These are phyloP conservation scores for Nemotelus pantherinus DNA, from an alignment of 2,888 invertebrate species.

Conservation along the genomic window DNA sequence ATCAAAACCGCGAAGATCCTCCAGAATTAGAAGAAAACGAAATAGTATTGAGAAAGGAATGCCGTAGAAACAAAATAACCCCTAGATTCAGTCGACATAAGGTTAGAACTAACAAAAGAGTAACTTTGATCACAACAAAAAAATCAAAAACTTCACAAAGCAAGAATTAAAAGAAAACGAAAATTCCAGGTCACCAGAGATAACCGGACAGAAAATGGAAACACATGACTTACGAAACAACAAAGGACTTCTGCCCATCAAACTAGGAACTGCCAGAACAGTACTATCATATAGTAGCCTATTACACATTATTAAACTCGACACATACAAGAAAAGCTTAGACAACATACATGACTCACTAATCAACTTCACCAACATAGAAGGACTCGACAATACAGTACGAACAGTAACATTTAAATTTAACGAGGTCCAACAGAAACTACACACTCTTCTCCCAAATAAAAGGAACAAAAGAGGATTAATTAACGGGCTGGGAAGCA, in stretches of 20 bases:
- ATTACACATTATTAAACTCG: constrained; percentile 4
- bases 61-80: constrained; percentile 16
- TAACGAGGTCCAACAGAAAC: neutral
- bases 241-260: neutral
- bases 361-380: neutral
- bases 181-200: constrained; percentile 10
- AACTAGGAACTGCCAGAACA: neutral
- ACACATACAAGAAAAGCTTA: neutral
- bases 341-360: neutral
- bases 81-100: constrained; percentile 9
- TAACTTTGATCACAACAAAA: neutral
- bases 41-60: constrained; percentile 19
- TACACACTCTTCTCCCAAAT: neutral
- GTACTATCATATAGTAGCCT: neutral
- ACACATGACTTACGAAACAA: neutral
- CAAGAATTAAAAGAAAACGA: constrained; percentile 25
- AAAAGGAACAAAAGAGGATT: neutral
- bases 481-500: constrained; percentile 19
- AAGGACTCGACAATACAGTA: neutral
- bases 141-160: constrained; percentile 15
- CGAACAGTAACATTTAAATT: constrained; percentile 1
- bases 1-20: neutral
- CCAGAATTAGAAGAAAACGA: neutral
- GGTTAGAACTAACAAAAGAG: neutral
- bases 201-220: constrained; percentile 2